A percentile compares a stretch with the other conserved stretches of the same genome.
phyloP scores from a whole-genome alignment of 2,888 invertebrate species.

The Lagria hirta region DNA sequence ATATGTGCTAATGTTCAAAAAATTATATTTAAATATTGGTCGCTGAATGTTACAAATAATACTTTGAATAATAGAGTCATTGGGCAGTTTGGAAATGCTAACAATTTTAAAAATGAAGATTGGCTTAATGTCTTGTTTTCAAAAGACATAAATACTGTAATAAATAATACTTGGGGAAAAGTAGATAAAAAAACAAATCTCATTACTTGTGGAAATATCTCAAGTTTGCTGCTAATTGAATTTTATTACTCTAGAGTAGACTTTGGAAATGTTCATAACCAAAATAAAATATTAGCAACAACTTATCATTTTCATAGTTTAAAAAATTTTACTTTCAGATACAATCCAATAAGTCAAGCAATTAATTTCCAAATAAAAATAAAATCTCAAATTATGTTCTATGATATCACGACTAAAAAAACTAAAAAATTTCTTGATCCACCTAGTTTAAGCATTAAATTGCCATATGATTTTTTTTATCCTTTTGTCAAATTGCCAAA shows the following conservation, averaged over 20 bases:
- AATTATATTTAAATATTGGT: slow-evolving; percentile 43
- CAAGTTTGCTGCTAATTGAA: slow-evolving; percentile 48
- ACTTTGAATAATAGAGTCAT: slow-evolving; percentile 47
- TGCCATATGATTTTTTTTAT: slow-evolving; percentile 67
- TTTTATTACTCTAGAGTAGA: slow-evolving; percentile 55
- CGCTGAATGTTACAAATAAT: slow-evolving; percentile 34
- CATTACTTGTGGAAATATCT: slow-evolving; percentile 49
- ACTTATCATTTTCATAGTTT: slow-evolving; percentile 36
- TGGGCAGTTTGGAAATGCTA: slow-evolving; percentile 58
- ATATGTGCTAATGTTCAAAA: slow-evolving; percentile 46
- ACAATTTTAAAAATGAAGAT: slow-evolving; percentile 48
- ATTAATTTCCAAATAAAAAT: slow-evolving; percentile 26
- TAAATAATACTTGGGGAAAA: slow-evolving; percentile 40
- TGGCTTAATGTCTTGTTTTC: slow-evolving; percentile 57
- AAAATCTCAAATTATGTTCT: slow-evolving; percentile 44
- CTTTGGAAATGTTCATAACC: slow-evolving; percentile 42
- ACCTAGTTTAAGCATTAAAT: slow-evolving; percentile 59
- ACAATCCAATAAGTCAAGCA: slow-evolving; percentile 4
- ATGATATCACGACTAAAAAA: slow-evolving; percentile 57
- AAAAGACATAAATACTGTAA: slow-evolving; percentile 44
- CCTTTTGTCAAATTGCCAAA: slow-evolving; percentile 55
- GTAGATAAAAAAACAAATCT: slow-evolving; percentile 45
- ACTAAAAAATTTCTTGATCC: slow-evolving; percentile 56
- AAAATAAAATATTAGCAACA: slow-evolving; percentile 48
- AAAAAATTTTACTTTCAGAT: slow-evolving; percentile 29